A percentile compares a stretch with the other conserved stretches of the same genome.
Evolutionary conservation across 2,888 invertebrate species (phyloP).

Genomic region (Polylopha cassiicola): DNA sequence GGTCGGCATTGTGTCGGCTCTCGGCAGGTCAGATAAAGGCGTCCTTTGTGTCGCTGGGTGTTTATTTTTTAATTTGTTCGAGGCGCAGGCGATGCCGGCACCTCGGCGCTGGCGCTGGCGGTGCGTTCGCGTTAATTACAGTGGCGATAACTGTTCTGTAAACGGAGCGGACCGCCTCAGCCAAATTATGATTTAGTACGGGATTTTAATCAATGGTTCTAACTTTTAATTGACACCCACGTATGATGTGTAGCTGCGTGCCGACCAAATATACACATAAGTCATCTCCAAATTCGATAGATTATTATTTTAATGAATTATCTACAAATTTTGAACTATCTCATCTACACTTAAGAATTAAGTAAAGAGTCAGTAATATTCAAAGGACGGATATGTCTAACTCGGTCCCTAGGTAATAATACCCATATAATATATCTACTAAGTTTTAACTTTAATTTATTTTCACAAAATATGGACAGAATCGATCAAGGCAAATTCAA

Average conservation of each 20-base stretch:
- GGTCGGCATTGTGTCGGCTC: conserved; percentile 56
- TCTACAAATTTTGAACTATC: too few relatives aligned
- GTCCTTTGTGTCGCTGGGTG: conserved; percentile 58
- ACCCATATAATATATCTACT: too few relatives aligned
- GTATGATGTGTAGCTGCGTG: conserved; percentile 13
- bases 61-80: conserved; percentile 63
- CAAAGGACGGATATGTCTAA: too few relatives aligned
- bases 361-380: too few relatives aligned
- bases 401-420: too few relatives aligned
- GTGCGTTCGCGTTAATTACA: conserved; percentile 38
- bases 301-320: conserved; percentile 21
- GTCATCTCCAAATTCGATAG: conserved; percentile 3
- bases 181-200: conserved; percentile 22
- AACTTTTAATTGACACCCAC: conserved; percentile 20
- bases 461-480: too few relatives aligned
- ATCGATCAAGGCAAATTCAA: conserved; percentile 1
- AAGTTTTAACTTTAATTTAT: too few relatives aligned
- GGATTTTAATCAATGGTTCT: conserved; percentile 34
- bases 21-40: conserved; percentile 58
- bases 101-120: conserved; percentile 33
- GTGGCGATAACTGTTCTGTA: conserved; percentile 50
- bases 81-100: conserved; percentile 33
- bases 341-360: too few relatives aligned
- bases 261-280: conserved; percentile 8
- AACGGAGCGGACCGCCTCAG: conserved; percentile 32